Evolutionary conservation across 2,113 vertebrate species (phyloP), one percentile per base, ranked within the genome.

Genomic region (Tragelaphus buxtoni): DNA sequence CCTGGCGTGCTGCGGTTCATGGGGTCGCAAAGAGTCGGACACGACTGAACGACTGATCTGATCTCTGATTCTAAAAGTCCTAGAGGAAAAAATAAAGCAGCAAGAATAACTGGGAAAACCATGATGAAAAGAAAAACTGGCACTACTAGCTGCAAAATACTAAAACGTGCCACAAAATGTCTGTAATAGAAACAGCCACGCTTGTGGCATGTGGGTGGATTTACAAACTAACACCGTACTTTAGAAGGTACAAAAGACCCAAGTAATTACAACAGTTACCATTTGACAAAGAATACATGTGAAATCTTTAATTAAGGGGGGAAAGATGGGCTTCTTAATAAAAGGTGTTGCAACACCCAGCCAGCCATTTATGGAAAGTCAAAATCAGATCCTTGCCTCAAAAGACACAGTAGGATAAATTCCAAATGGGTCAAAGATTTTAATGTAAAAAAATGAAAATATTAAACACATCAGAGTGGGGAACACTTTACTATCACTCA

Each of bases 361-460:
- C 42, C 3, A 32, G 77, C 45, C 51, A n/a, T 49, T 22, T 39
- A 28, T 7, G 16, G 60, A 90, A 61, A 96, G 1, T 60, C 18
- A 81, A 85, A 45, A 58, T 35, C 35, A 24, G 13, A 47, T n/a
- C 49, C 1, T 3, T 17, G 47, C 77, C 35, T 91, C 55, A 56
- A 10, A 32, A 47, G 10, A 58, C 8, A 26, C 14, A 69, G 32
- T 0, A 30, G n/a, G 20, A 79, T 53, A 51, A 65, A 88, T 30
- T 88, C 14, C 63, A 76, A 51, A 56, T 1, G 26, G 83, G 83
- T 76, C 45, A 55, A 90, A 63, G 32, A 88, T 72, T 65, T 49
- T 88, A 56, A 72, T 18, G 61, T 35, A 61, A 82, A 82, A 61
- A 61, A 58, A 56, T 9, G n/a, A 90, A 90, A 45, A 45, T 81